Percentiles rank a stretch among this genome's conserved stretches.
These are phyloP conservation scores for Temnothorax longispinosus DNA, from an alignment of 1,140 invertebrate species.

Conservation along the genomic window DNA sequence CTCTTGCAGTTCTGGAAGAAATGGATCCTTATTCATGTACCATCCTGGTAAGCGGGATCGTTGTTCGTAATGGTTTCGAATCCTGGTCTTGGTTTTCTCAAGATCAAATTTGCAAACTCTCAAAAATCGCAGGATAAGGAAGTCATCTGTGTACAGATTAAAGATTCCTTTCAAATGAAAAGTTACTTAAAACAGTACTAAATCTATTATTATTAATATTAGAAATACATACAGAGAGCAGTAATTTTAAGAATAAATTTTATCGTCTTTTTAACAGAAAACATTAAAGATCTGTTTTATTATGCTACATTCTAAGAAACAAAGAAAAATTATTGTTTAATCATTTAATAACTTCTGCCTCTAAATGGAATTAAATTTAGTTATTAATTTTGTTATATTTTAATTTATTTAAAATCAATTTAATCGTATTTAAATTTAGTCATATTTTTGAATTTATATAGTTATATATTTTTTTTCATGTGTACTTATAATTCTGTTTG, in stretches of 20 bases:
- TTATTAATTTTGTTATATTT: too few relatives aligned
- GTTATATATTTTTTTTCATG: too few relatives aligned
- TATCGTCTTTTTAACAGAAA: not conserved
- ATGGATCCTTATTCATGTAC: conserved; percentile 88
- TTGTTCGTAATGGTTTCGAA: conserved; percentile 87
- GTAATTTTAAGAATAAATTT: not conserved
- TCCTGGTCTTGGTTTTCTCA: conserved; percentile 86
- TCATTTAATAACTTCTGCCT: too few relatives aligned
- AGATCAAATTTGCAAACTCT: conserved; percentile 88
- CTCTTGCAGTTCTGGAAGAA: conserved; percentile 86
- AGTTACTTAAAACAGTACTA: not conserved
- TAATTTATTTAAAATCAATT: too few relatives aligned
- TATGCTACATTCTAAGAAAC: too few relatives aligned
- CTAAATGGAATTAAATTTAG: too few relatives aligned
- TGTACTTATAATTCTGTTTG: too few relatives aligned
- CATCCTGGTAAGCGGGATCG: conserved; percentile 86
- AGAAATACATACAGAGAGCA: not conserved
- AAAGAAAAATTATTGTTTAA: too few relatives aligned
- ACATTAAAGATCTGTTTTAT: too few relatives aligned
- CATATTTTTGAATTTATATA: too few relatives aligned
- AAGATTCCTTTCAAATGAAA: not conserved
- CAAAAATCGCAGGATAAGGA: conserved; percentile 87
- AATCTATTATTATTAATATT: not conserved
- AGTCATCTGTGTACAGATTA: conserved; percentile 83
- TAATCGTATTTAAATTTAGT: too few relatives aligned